phyloP scores from a whole-genome alignment of 1,140 invertebrate genomes.

The Penaeus chinensis region DNA sequence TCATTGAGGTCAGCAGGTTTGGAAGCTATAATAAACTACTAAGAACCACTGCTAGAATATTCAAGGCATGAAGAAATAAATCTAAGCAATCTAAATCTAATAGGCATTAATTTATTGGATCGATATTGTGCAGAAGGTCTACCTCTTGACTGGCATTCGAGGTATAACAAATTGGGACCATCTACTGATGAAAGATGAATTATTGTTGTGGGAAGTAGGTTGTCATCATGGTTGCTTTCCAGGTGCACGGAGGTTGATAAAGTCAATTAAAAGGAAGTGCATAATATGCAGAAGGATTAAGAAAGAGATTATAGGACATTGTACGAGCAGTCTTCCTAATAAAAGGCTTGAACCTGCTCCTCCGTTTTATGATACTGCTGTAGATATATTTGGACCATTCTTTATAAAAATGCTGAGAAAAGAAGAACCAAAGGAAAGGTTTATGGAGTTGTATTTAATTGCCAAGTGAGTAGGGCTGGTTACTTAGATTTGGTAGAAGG shows the following conservation, averaged over 20 bases:
- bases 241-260: not conserved
- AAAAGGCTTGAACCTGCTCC: conserved; percentile 21
- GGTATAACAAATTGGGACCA: too few relatives aligned
- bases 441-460: conserved; percentile 28
- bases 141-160: too few relatives aligned
- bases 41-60: not conserved
- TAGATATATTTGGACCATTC: conserved; percentile 22
- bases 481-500: conserved; percentile 32
- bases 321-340: conserved; percentile 1
- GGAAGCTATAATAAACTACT: not conserved
- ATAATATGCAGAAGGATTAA: conserved; percentile 2
- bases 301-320: not conserved
- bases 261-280: conserved; percentile 19
- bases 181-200: too few relatives aligned
- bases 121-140: too few relatives aligned
- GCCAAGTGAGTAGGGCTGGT: conserved; percentile 13
- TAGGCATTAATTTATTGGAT: conserved; percentile 8
- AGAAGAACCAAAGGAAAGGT: conserved; percentile 16
- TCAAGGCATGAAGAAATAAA: not conserved
- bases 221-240: not conserved
- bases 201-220: too few relatives aligned
- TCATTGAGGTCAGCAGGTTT: not conserved
- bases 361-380: conserved; percentile 9
- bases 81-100: not conserved
- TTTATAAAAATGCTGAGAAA: not conserved